Base-by-base conservation (phyloP, 1,140 invertebrate species). In the Lordiphosa mommai region DNA sequence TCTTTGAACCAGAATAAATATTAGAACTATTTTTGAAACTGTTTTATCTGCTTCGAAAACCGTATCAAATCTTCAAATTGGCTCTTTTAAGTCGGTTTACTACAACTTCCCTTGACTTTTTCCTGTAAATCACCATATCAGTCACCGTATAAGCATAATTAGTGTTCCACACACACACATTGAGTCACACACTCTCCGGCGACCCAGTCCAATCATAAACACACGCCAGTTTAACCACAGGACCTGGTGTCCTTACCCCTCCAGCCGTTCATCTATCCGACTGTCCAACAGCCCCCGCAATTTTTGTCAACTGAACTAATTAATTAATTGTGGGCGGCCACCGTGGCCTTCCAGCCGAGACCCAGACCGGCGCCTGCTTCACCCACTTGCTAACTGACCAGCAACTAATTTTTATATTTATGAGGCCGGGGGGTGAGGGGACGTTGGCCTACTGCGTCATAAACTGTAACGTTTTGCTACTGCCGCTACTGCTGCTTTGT, bases 351-450 rank as follows among this genome's bases (percentile, higher is more conserved):
- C 38, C 40, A 55, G 48, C 64, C 43, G 34, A 65, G 17, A 41
- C 20, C 12, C 4, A 14, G 36, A 30, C 34, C 32, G 17, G 16
- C 46, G 41, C 17, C 34, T 27, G 34, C 8, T 1, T 20, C 38
- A 47, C 65, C 74, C 74, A 80, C 69, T 79, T 79, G 71, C 76
- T 76, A 82, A 82, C 77, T 82, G 76, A 76, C 77, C 76, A 73
- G 77, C 76, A 84, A 82, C 76, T 82, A 82, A 82, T 82, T 82
- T 82, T 82, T 82, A 82, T 82, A 82, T 82, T 82, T 82, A 82
- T 82, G 76, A 72, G 76, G 17, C 61, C 49, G 58, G 55, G 29
- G 50, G 60, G 32, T 50, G 20, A 32, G 9, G 12, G 34, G 23
- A 70, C 63, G 51, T 71, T 80, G 76, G 76, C 76, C 76, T 80